phyloP scores from a whole-genome alignment of 1,140 invertebrate genomes.

The Drosophila yakuba region DNA sequence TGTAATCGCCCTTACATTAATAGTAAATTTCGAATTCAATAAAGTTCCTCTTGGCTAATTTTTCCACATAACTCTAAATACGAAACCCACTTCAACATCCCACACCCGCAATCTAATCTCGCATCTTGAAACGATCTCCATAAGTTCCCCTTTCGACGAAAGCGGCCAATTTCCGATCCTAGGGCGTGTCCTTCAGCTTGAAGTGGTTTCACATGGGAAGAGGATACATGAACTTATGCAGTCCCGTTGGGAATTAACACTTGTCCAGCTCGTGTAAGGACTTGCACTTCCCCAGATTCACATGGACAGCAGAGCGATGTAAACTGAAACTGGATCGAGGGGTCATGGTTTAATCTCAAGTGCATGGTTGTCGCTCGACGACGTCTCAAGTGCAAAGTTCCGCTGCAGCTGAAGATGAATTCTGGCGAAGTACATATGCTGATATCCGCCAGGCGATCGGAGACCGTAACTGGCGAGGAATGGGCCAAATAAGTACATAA shows the following conservation, averaged over 20 bases:
- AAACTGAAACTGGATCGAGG: constrained; percentile 57
- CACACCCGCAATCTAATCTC: constrained; percentile 3
- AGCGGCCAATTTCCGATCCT: constrained; percentile 7
- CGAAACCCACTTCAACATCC: neutral
- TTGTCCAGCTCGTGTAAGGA: constrained; percentile 35
- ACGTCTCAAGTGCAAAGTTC: constrained; percentile 64
- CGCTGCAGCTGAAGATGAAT: constrained; percentile 57
- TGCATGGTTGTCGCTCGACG: constrained; percentile 17
- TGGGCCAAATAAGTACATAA: neutral
- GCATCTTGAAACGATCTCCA: constrained; percentile 8
- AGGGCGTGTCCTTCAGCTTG: constrained; percentile 32
- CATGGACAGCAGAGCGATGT: constrained; percentile 46
- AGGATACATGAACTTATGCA: constrained; percentile 1
- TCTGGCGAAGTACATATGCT: constrained; percentile 45
- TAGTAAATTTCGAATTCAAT: neutral
- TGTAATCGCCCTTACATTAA: neutral
- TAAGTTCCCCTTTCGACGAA: neutral
- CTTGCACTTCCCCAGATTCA: constrained; percentile 35
- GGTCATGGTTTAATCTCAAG: constrained; percentile 41
- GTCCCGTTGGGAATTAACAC: constrained; percentile 48
- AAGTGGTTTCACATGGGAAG: constrained; percentile 7
- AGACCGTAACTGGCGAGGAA: constrained; percentile 3
- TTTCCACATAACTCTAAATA: too few relatives aligned
- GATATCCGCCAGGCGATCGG: constrained; percentile 18
- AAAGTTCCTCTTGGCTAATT: too few relatives aligned